Evolutionary conservation across 2,888 invertebrate genomes (phyloP), one percentile per base, ranked within the genome.

Genomic region (Leucozona laternaria): DNA sequence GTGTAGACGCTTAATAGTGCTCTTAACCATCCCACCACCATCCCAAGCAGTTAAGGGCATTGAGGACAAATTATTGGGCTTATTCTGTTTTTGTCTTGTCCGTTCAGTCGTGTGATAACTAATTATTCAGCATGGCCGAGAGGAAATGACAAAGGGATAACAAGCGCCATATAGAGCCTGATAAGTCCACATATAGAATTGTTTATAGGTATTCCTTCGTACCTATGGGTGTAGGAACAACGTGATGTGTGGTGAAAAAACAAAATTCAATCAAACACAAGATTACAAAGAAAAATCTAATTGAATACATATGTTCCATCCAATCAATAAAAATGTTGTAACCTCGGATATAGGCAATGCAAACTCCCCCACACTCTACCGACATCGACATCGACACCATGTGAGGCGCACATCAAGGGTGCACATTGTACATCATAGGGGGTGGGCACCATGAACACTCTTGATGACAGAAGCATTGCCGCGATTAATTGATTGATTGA

Each of bases 1-100:
- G 28, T 37, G 53, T 34, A 68, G 25, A 66, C 37, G 50, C 22
- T 68, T 68, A 68, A 68, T 68, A 68, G 50, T 50, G 50, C 50
- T 68, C 64, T 48, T 48, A 53, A 68, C 37, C 66, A 68, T 68
- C 60, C 45, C 43, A 40, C 34, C 53, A 72, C 34, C 28, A 28
- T 34, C 20, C 64, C 72, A 22, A 60, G 15, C 70, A 37, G 37
- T 68, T 68, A 68, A 53, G 68, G 53, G 68, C 70, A 75, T 73
- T 79, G 76, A 79, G 84, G 84, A 84, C 84, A 84, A 84, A 84
- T 84, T 84, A 79, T 84, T 76, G 76, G 48, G 84, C 84, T 79
- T 84, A 84, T 84, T 84, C 71, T 84, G 84, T 84, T 79, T 84
- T 84, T 84, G 79, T 76, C 84, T 84, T 84, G 76, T 53, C 71